phyloP scores from a whole-genome alignment of 2,888 invertebrate species.

The Rhingia campestris region DNA sequence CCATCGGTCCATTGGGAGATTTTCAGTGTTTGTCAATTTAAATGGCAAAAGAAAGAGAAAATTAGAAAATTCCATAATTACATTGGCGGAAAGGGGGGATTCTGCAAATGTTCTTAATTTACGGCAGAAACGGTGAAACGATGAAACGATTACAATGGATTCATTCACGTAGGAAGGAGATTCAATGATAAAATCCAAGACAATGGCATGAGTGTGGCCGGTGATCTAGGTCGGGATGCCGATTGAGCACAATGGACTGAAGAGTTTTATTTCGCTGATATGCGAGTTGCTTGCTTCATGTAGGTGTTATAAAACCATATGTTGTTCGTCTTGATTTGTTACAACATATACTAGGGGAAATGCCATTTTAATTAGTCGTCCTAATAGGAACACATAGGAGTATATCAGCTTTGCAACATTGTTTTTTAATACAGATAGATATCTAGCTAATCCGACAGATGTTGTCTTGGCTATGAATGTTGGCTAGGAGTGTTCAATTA shows the following conservation, averaged over 20 bases:
- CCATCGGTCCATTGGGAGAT: background rate
- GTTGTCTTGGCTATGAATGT: no score
- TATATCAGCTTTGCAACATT: no score
- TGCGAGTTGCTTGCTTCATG: no score
- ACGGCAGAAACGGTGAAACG: background rate
- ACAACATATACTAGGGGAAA: no score
- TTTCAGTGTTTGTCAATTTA: conserved; percentile 26
- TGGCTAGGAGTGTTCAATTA: no score
- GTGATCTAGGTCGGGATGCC: conserved; percentile 15
- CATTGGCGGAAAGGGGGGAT: background rate
- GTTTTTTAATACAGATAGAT: no score
- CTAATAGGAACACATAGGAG: no score
- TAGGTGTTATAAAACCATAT: background rate
- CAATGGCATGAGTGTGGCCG: conserved; percentile 7
- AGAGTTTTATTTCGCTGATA: no score
- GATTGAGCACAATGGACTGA: conserved; percentile 12
- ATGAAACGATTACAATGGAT: conserved; percentile 28
- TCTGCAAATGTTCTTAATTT: conserved; percentile 47
- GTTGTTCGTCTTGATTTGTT: no score
- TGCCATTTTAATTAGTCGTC: no score
- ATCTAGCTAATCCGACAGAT: no score
- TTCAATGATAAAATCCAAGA: conserved; percentile 12
- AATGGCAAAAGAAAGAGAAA: conserved; percentile 36
- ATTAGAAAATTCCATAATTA: conserved; percentile 28
- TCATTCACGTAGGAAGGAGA: conserved; percentile 20